These are phyloP conservation scores for Atherinomorus stipes DNA, from an alignment of 2,113 vertebrate species.

Conservation along the genomic window DNA sequence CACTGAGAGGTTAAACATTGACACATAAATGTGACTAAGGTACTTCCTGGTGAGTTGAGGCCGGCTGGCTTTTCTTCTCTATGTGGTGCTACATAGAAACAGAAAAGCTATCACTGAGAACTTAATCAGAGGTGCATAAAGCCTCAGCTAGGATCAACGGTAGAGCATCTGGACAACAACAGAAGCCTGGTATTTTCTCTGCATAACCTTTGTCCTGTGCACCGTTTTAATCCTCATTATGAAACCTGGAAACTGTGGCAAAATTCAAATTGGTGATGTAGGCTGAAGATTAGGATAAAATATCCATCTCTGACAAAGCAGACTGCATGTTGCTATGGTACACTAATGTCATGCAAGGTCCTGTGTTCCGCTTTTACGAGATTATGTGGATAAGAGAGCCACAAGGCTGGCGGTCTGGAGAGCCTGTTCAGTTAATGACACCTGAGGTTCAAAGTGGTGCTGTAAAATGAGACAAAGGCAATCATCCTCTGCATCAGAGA, in stretches of 20 bases:
- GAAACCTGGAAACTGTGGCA: constrained; percentile 47
- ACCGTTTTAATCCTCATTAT: constrained; percentile 52
- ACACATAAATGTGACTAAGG: constrained; percentile 4
- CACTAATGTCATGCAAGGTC: constrained; percentile 50
- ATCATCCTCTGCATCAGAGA: constrained; percentile 35
- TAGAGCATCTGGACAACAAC: constrained; percentile 48
- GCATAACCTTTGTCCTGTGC: constrained; percentile 27
- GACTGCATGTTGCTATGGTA: constrained; percentile 37
- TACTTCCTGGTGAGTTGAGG: neutral
- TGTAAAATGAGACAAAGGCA: constrained; percentile 50
- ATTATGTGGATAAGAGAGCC: constrained; percentile 69
- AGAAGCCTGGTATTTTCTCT: constrained; percentile 16
- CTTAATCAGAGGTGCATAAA: neutral
- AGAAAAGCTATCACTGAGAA: neutral
- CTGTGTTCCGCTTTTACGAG: constrained; percentile 66
- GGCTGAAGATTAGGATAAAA: constrained; percentile 55
- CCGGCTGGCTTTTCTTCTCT: neutral
- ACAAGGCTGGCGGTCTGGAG: constrained; percentile 58
- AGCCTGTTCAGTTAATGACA: constrained; percentile 65
- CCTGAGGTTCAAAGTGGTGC: constrained; percentile 61
- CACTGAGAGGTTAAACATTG: constrained; percentile 30
- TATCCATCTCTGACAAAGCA: constrained; percentile 24
- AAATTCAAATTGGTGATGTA: constrained; percentile 33
- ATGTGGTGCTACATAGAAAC: neutral
- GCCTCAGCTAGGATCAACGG: neutral